A percentile compares a stretch with the other conserved stretches of the same genome.
These are phyloP conservation scores for Choloepus didactylus DNA, from an alignment of 2,797 vertebrate species.

Conservation along the genomic window DNA sequence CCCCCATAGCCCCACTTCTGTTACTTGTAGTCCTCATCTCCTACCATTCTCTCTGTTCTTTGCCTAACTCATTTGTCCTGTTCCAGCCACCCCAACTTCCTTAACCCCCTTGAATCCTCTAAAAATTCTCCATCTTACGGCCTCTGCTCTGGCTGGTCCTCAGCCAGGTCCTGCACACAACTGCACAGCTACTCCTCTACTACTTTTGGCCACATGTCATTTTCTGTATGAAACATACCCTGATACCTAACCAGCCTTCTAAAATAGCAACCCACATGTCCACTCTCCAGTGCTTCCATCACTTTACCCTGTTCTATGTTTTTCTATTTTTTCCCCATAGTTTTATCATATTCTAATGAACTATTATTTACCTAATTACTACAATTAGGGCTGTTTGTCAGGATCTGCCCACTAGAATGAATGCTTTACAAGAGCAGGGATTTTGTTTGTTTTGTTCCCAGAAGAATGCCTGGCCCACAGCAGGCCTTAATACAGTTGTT, in stretches of 20 bases:
- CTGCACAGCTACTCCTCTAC: not conserved
- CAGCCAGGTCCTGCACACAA: too few relatives aligned
- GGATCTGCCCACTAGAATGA: not conserved
- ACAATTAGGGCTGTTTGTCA: not conserved
- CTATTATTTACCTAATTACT: not conserved
- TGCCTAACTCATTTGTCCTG: not conserved
- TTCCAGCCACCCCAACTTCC: too few relatives aligned
- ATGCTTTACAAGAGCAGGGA: not conserved
- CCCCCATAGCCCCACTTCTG: too few relatives aligned
- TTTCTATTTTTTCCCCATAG: not conserved
- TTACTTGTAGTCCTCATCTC: rapidly evolving
- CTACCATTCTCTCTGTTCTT: not conserved
- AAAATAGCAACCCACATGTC: rapidly evolving
- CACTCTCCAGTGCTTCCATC: not conserved
- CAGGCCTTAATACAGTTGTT: not conserved
- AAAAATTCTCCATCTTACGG: too few relatives aligned
- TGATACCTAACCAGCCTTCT: not conserved
- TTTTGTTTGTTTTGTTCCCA: not conserved
- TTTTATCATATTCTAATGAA: not conserved
- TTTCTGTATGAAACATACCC: not conserved
- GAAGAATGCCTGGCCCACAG: not conserved
- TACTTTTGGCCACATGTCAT: not conserved
- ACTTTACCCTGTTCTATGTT: not conserved
- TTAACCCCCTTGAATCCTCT: not conserved
- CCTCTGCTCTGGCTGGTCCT: too few relatives aligned